phyloP scores from a whole-genome alignment of 2,797 vertebrate genomes.

The Smutsia temminckii region DNA sequence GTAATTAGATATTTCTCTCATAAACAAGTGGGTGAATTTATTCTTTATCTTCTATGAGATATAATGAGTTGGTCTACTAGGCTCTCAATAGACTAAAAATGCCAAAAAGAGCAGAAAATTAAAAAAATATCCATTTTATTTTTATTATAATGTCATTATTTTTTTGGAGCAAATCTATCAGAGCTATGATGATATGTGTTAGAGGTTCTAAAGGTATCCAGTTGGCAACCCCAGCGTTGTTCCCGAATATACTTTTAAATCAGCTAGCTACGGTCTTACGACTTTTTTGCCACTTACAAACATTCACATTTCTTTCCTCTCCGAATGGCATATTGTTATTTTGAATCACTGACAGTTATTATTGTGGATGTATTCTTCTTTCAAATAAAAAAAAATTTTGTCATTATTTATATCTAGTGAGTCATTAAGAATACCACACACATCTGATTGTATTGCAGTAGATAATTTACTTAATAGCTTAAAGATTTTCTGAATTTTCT shows the following conservation, averaged over 20 bases:
- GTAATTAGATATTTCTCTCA: neutral
- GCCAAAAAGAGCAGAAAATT: neutral
- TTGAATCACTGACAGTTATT: neutral
- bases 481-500: neutral
- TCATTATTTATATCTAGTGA: slow-evolving; percentile 17
- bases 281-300: neutral
- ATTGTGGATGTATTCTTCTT: neutral
- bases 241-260: neutral
- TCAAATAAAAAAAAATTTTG: neutral
- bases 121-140: neutral
- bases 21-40: neutral
- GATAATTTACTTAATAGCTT: neutral
- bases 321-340: neutral
- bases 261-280: neutral
- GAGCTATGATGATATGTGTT: neutral
- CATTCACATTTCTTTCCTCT: neutral
- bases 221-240: neutral
- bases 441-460: neutral
- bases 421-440: neutral
- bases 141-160: neutral
- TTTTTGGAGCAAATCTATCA: neutral
- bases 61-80: neutral
- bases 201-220: neutral
- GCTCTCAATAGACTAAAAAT: neutral
- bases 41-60: neutral